These are phyloP conservation scores for Allobates femoralis DNA, from an alignment of 2,797 vertebrate species.

Conservation along the genomic window DNA sequence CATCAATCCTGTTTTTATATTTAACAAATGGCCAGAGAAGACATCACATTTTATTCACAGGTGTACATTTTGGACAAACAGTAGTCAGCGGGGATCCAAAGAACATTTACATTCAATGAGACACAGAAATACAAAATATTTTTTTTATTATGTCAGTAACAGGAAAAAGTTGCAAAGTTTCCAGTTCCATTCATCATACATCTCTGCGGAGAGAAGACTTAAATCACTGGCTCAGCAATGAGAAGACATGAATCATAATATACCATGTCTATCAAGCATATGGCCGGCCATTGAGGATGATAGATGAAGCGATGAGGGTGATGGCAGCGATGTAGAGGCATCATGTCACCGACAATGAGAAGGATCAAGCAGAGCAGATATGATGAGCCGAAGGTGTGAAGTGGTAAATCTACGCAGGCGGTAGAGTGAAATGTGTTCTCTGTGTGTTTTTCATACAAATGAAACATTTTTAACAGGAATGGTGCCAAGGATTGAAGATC, in stretches of 20 bases:
- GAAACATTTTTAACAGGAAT: background rate
- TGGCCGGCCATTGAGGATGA: background rate
- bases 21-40: background rate
- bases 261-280: conserved; percentile 1
- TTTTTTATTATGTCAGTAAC: background rate
- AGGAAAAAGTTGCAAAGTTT: background rate
- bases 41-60: conserved; percentile 3
- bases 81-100: background rate
- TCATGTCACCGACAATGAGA: background rate
- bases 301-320: background rate
- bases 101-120: background rate
- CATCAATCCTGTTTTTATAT: background rate
- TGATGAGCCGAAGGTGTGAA: background rate
- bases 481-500: too few species aligned
- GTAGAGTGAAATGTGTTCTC: too few species aligned
- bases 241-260: conserved; percentile 23
- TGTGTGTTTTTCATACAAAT: background rate
- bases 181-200: background rate
- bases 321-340: background rate
- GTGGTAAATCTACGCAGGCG: background rate
- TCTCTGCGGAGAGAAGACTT: background rate
- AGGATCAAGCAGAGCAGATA: background rate
- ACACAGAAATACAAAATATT: background rate
- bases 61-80: background rate
- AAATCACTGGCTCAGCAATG: background rate